Evolutionary conservation across 2,113 vertebrate genomes (phyloP).

Genomic region (Perca fluviatilis): DNA sequence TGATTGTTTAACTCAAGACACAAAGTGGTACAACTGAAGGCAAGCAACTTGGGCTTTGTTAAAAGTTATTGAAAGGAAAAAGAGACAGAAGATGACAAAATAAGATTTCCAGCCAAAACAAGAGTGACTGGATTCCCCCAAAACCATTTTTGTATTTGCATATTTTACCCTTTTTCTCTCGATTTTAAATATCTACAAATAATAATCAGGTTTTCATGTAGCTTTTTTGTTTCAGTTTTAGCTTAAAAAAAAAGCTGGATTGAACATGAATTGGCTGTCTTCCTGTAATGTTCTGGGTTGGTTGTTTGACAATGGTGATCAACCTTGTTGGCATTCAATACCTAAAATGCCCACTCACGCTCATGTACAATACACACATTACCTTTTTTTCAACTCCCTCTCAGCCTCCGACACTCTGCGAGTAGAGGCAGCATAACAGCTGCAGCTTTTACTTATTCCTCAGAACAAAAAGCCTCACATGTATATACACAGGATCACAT

Average conservation of each 20-base stretch:
- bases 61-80: too few relatives aligned
- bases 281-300: neutral
- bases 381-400: neutral
- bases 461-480: slow-evolving; percentile 15
- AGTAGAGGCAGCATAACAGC: neutral
- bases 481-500: neutral
- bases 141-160: slow-evolving; percentile 8
- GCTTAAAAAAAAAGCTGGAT: neutral
- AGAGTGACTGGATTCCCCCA: neutral
- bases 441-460: slow-evolving; percentile 11
- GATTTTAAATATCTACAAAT: neutral
- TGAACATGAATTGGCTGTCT: neutral
- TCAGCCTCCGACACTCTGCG: neutral
- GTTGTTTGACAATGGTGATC: slow-evolving; percentile 5
- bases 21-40: neutral
- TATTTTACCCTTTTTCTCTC: neutral
- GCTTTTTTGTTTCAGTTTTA: neutral
- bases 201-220: neutral
- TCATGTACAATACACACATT: neutral
- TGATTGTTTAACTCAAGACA: neutral
- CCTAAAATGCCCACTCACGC: neutral
- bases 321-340: neutral
- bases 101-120: neutral
- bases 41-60: neutral
- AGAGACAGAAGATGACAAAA: neutral